A percentile compares a stretch with the other conserved stretches of the same genome.
phyloP scores from a whole-genome alignment of 2,797 vertebrate species.

The Morelia viridis region DNA sequence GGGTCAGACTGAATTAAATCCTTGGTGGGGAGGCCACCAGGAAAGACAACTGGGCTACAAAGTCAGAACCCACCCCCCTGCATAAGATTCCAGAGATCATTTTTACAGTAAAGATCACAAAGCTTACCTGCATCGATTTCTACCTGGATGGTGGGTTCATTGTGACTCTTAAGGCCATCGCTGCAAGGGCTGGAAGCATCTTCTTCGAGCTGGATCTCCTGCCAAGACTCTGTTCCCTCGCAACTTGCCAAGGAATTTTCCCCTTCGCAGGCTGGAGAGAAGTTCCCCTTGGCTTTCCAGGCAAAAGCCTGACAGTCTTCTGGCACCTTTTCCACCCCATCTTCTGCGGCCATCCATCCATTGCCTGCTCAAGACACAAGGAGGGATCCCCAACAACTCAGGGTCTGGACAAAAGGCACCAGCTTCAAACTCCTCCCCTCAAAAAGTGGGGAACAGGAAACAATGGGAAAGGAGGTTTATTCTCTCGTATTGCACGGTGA shows the following conservation, averaged over 20 bases:
- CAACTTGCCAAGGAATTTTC: neutral
- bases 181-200: neutral
- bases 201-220: neutral
- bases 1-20: too few relatives aligned
- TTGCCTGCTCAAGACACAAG: neutral
- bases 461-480: neutral
- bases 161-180: too few relatives aligned
- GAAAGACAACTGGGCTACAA: too few relatives aligned
- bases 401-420: neutral
- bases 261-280: neutral
- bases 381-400: neutral
- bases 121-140: neutral
- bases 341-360: neutral
- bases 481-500: neutral
- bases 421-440: too few relatives aligned
- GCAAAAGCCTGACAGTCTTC: neutral
- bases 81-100: too few relatives aligned
- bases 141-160: neutral
- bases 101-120: too few relatives aligned
- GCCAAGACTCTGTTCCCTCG: neutral
- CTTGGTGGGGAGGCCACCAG: too few relatives aligned
- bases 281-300: neutral
- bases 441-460: neutral
- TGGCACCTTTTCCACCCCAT: neutral
- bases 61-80: too few relatives aligned